Base-by-base conservation (phyloP, 2,888 invertebrate species). In the Glyphotaelius pellucidus region DNA sequence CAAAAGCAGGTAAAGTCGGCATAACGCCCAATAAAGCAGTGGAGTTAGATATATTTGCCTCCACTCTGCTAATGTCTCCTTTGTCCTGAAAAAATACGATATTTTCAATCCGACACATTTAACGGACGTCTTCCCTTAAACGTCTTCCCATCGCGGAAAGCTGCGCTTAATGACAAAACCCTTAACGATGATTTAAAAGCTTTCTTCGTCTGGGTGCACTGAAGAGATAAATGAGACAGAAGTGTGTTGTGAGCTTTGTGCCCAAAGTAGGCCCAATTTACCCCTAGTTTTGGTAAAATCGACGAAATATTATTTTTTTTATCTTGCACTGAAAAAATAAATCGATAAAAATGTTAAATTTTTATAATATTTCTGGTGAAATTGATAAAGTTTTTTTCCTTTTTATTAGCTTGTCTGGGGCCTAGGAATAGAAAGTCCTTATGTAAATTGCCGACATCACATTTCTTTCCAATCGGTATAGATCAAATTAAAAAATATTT, bases 181-280 rank as follows among this genome's bases (percentile, higher is more conserved):
- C 86, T 30, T 86, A 42, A 86, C 86, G 86, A 11, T 86, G 86
- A 86, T 86, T 38, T 42, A 42, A 42, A 86, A 38, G 86, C 86
- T 86, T 25, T 42, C 32, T 86, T 30, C 86, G 47, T 30, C 42
- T n/a, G 9, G 67, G 67, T 0, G 19, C 52, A 19, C 52, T 52
- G 52, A 52, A 52, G 52, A 5, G 5, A 52, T 47, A 52, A 19
- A 19, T 19, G n/a, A 19, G 15, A 19, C 25, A 19, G 19, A 52
- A 19, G 0, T 19, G 52, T 47, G 3, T 47, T 47, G 14, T 47
- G 47, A 3, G 47, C 47, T 25, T 30, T 38, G 19, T 52, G 52
- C 4, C 52, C 15, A 19, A 25, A 67, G 67, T 67, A n/a, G 2
- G 7, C 0, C 9, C n/a, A 67, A 25, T 67, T 67, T 47, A 14